These are phyloP conservation scores for Conopomorpha cramerella DNA, from an alignment of 1,140 invertebrate species.

Conservation along the genomic window DNA sequence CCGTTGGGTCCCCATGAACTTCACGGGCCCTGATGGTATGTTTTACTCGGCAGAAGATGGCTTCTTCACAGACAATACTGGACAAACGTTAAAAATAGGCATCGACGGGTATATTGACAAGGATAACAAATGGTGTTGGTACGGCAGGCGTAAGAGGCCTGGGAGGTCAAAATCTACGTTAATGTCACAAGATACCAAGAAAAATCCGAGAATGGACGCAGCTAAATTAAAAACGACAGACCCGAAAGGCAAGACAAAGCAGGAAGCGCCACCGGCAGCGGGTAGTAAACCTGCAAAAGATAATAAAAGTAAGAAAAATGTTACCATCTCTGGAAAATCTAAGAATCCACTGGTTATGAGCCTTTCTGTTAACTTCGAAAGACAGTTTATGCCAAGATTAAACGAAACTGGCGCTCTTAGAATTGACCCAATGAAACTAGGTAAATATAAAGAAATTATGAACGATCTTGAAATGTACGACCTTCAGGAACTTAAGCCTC, in stretches of 20 bases:
- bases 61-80: slow-evolving; percentile 26
- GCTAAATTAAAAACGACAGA: not conserved
- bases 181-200: not conserved
- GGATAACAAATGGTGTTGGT: slow-evolving; percentile 43
- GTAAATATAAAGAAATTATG: slow-evolving; percentile 39
- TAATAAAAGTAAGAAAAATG: slow-evolving; percentile 11
- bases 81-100: slow-evolving; percentile 28
- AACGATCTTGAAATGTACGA: slow-evolving; percentile 25
- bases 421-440: slow-evolving; percentile 21
- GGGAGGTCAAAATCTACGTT: slow-evolving; percentile 19
- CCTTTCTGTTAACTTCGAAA: slow-evolving; percentile 18
- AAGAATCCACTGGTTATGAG: slow-evolving; percentile 28
- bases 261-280: slow-evolving; percentile 4
- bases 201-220: not conserved
- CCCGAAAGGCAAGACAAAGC: not conserved
- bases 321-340: slow-evolving; percentile 13
- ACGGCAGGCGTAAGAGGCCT: slow-evolving; percentile 15
- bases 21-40: slow-evolving; percentile 43
- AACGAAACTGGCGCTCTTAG: not conserved
- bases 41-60: slow-evolving; percentile 42
- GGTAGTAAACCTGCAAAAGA: slow-evolving; percentile 6
- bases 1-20: slow-evolving; percentile 45
- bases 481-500: slow-evolving; percentile 23
- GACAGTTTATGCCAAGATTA: not conserved
- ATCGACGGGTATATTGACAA: slow-evolving; percentile 46